These are phyloP conservation scores for Numenius phaeopus DNA, from an alignment of 2,797 vertebrate genomes.

Conservation along the genomic window DNA sequence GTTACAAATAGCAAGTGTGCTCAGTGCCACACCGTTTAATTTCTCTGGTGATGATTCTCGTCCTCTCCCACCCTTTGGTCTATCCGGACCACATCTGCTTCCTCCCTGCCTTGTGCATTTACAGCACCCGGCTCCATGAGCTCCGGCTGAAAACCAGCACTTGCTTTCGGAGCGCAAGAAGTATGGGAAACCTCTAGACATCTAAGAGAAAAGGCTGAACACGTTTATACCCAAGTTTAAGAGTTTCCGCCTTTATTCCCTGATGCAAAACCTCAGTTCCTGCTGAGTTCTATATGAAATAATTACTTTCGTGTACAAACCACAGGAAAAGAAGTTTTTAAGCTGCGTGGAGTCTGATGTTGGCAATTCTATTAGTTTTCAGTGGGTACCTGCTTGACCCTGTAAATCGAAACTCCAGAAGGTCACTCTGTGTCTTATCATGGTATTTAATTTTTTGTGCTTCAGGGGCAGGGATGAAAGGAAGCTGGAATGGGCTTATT, in stretches of 20 bases:
- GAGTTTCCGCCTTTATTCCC: background rate
- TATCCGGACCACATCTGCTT: accelerated
- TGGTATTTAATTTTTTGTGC: slow-evolving; percentile 21
- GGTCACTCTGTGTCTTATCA: slow-evolving; percentile 10
- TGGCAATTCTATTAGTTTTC: slow-evolving; percentile 58
- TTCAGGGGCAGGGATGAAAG: background rate
- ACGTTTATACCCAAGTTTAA: background rate
- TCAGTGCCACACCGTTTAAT: accelerated
- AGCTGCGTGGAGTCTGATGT: background rate
- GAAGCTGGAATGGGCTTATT: slow-evolving; percentile 33
- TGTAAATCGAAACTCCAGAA: slow-evolving; percentile 61
- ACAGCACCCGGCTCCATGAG: accelerated
- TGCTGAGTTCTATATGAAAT: background rate
- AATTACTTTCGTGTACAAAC: slow-evolving; percentile 55
- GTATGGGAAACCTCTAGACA: background rate
- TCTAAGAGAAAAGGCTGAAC: background rate
- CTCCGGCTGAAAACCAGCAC: background rate
- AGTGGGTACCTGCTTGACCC: slow-evolving; percentile 59
- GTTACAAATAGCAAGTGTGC: accelerated
- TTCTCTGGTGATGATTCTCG: background rate
- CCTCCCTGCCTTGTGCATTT: background rate
- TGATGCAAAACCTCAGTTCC: background rate
- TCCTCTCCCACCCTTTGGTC: background rate
- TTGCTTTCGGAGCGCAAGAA: background rate
- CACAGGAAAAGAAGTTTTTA: background rate